Conservation (phyloP, 1,140 invertebrate species). For the Subanguina moxae region DNA sequence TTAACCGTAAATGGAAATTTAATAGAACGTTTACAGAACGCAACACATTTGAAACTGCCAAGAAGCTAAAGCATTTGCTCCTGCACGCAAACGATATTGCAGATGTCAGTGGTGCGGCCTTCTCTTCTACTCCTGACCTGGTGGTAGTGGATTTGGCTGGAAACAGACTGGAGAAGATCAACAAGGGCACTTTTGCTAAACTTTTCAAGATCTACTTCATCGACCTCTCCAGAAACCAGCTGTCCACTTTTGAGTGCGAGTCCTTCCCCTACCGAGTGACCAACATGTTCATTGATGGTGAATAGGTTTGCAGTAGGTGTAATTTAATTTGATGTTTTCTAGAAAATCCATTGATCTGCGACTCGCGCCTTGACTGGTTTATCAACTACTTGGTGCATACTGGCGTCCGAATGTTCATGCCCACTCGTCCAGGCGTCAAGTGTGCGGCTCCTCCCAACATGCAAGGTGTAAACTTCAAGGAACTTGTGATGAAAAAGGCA, state of each 20-base stretch:
- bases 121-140: constrained; percentile 44
- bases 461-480: constrained; percentile 46
- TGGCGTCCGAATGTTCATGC: constrained; percentile 52
- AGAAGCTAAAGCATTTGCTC: constrained; percentile 49
- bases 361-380: constrained; percentile 55
- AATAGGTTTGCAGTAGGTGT: neutral
- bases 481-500: constrained; percentile 56
- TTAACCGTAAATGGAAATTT: too few species aligned
- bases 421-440: constrained; percentile 47
- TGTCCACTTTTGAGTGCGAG: constrained; percentile 41
- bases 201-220: constrained; percentile 46
- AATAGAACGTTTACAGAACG: constrained; percentile 32
- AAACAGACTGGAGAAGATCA: constrained; percentile 39
- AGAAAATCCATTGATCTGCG: constrained; percentile 53
- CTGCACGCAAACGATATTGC: constrained; percentile 52
- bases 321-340: constrained; percentile 13
- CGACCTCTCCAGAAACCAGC: constrained; percentile 49
- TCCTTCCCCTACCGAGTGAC: constrained; percentile 43
- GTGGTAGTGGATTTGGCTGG: constrained; percentile 43
- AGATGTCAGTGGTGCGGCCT: constrained; percentile 41
- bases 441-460: constrained; percentile 45
- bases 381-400: constrained; percentile 51
- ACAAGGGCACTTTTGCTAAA: constrained; percentile 42
- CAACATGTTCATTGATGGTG: constrained; percentile 54
- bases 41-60: constrained; percentile 60